Evolutionary conservation across 2,888 invertebrate species (phyloP), one percentile per base, ranked within the genome.

Genomic region (Nymphalis polychloros): DNA sequence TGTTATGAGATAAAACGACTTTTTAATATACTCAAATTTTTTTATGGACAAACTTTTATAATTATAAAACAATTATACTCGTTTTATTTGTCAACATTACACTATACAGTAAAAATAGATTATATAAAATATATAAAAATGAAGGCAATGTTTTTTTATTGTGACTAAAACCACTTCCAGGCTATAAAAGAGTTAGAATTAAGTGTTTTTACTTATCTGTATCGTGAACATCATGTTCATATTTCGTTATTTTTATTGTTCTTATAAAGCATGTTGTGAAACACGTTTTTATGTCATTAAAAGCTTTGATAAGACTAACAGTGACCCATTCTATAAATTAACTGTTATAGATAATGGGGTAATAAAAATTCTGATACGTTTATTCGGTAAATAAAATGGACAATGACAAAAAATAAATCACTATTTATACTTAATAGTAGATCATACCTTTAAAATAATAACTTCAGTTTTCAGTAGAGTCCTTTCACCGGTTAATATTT

Each of bases 361-460:
- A 65, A 65, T 70, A 68, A 72, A 71, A 71, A 47, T 65, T 63
- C 59, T 50, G 65, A 68, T 71, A 68, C 49, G 62, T 23, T 59
- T 27, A 0, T 41, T 47, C 57, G 27, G 48, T 61, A 67, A 63
- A 10, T 59, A 59, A 63, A 59, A n/a, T 46, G 13, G 31, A 59
- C 27, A 31, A 49, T 27, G 50, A 27, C 59, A 65, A 47, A 41
- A 67, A 48, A 52, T 52, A 66, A 53, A 61, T 68, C 65, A 73
- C 70, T 66, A 57, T 64, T 73, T 74, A 72, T 69, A 72, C 72
- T 77, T 77, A 74, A 75, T 69, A 70, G 64, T 75, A 75, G 85
- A 1, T 13, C 89, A 62, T 85, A 89, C 89, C 89, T 88, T 82
- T 74, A 77, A 82, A 79, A 79, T 77, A 78, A 76, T 73, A 73